Base-by-base conservation (phyloP, 2,888 invertebrate species). In the Rutpela maculata region DNA sequence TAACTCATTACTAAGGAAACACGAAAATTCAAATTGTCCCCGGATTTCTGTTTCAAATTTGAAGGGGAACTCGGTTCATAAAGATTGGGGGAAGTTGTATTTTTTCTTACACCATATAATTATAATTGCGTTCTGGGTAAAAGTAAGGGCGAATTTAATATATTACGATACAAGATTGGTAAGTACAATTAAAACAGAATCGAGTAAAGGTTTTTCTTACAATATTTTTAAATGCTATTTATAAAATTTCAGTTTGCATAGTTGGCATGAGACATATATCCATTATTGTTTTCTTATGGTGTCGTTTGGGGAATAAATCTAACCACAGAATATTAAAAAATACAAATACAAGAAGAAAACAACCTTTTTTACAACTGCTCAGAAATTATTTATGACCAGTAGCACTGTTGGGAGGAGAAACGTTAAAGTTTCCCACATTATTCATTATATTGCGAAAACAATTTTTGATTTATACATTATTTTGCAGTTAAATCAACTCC, bases 11-110 rank as follows among this genome's bases (percentile, higher is more conserved):
- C 83, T 66, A 84, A 83, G 81, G 78, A 84, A 84, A 85, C 85
- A 85, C 82, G 85, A 82, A 84, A 82, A 85, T 82, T 84, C 81
- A 84, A 85, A 84, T 85, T 77, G 83, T 83, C 83, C 82, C 83
- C 67, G 50, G 63, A 72, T 63, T 72, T 72, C 63, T 55, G 50
- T 55, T 55, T 63, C 50, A 63, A 78, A 73, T 78, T 81, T 68
- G 81, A 82, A 77, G 79, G 80, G 81, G 72, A 76, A 71, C 15
- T 74, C 65, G 74, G 43, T 56, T 78, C 19, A 73, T 65, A 65
- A 50, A 68, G 50, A 59, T 57, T 75, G 63, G 62, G 57, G 50
- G 43, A 67, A 56, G 76, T 62, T 69, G 50, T 57, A 74, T 70
- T 50, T 57, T 59, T 59, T 67, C 55, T 10, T 69, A 57, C 31